Evolutionary conservation across 2,888 invertebrate genomes (phyloP).

Genomic region (Odontocolon sp.): DNA sequence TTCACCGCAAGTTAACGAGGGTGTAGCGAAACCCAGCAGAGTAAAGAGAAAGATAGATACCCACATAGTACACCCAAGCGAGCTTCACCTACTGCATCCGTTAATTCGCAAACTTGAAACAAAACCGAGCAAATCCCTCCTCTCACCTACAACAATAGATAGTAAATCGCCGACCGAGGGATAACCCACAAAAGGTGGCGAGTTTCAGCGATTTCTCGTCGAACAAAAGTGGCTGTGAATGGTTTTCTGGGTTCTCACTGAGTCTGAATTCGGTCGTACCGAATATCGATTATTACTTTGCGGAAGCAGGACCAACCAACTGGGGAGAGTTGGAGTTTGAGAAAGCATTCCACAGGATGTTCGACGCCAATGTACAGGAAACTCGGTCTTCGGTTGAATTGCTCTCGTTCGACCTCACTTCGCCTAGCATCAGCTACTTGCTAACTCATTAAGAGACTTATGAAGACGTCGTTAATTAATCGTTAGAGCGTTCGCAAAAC

Average conservation of each 20-base stretch:
- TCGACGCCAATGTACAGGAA: not conserved
- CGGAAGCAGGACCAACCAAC: not conserved
- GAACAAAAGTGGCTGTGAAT: not conserved
- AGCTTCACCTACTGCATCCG: not conserved
- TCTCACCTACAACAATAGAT: not conserved
- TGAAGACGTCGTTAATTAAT: slow-evolving; percentile 54
- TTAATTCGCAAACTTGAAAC: slow-evolving; percentile 31
- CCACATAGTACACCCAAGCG: not conserved
- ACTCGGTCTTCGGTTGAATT: not conserved
- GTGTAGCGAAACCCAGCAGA: slow-evolving; percentile 9
- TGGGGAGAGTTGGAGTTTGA: not conserved
- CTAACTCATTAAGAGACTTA: slow-evolving; percentile 29
- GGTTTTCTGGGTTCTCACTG: slow-evolving; percentile 1
- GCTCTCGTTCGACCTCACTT: not conserved
- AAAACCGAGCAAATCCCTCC: slow-evolving; percentile 18
- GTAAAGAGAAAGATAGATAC: not conserved
- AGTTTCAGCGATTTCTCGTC: not conserved
- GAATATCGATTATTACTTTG: slow-evolving; percentile 9
- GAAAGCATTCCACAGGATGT: not conserved
- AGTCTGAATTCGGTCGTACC: not conserved
- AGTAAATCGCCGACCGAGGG: slow-evolving; percentile 1
- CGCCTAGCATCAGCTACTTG: slow-evolving; percentile 14
- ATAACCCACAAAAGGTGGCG: not conserved
- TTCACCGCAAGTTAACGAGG: slow-evolving; percentile 37
- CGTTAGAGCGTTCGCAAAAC: slow-evolving; percentile 53